Base-by-base conservation (phyloP, 1,140 invertebrate species). In the Manduca sexta region DNA sequence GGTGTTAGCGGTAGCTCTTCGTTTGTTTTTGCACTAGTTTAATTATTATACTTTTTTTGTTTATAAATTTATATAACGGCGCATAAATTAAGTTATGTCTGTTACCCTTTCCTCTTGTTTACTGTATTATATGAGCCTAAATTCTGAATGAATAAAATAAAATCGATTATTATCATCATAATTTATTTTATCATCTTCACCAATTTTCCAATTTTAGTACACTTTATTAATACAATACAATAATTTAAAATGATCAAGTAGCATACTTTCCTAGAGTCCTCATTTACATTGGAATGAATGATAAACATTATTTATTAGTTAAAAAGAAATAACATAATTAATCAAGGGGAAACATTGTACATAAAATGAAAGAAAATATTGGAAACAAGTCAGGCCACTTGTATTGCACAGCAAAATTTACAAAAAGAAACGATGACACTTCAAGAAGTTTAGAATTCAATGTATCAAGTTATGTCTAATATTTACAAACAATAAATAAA, bases 211-310 rank as follows among this genome's bases (percentile, higher is more conserved):
- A 78, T 80, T 82, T 84, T 71, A 79, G 75, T 83, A 83, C 79
- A 83, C 52, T 78, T 84, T 82, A 81, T 79, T 78, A 69, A 79
- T 82, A 82, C 77, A 77, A 68, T 84, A 84, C 74, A 83, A 84
- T 84, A 83, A 84, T 84, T 83, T 83, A 84, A 26, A 83, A 83
- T 83, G 81, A 81, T 76, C 74, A 74, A 71, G 69, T 81, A 74
- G 74, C 72, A 73, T 74, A 82, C 67, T 73, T 70, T 69, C 53
- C 74, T 83, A 83, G 66, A 80, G 67, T 70, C 68, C 72, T 83
- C 77, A 80, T 80, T 81, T 81, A 75, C 81, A 81, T 69, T 84
- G 81, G 81, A 84, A 84, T 84, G 81, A 84, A 84, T 75, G 64
- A 81, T 83, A 82, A 81, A 83, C 70, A 79, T 82, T 78, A 79